A percentile compares a stretch with the other conserved stretches of the same genome.
phyloP scores from a whole-genome alignment of 2,797 vertebrate species.

The Iguana delicatissima region DNA sequence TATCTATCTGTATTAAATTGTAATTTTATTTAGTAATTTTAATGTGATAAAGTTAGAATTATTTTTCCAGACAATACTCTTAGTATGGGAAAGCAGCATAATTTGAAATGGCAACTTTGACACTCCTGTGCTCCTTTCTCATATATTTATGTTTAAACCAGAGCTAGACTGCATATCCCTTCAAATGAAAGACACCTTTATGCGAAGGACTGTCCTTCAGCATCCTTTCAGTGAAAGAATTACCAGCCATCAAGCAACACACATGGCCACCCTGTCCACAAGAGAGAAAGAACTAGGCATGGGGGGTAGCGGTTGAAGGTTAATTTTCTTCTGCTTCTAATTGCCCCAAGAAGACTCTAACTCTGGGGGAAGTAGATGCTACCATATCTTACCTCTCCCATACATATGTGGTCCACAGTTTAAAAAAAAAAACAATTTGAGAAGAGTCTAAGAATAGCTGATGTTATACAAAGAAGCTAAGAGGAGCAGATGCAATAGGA shows the following conservation, averaged over 20 bases:
- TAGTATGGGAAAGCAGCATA: too few relatives aligned
- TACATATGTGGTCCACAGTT: not conserved
- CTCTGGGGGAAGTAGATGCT: too few relatives aligned
- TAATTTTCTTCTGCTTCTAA: not conserved
- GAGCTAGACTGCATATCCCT: not conserved
- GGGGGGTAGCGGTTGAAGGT: not conserved
- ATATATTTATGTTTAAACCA: not conserved
- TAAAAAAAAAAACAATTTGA: not conserved
- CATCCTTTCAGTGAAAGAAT: not conserved
- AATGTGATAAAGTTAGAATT: not conserved
- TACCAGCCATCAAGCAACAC: not conserved
- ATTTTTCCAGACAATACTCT: slow-evolving; percentile 8
- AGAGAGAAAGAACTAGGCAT: not conserved
- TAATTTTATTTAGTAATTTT: not conserved
- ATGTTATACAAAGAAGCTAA: not conserved
- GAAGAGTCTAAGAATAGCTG: not conserved
- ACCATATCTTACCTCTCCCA: too few relatives aligned
- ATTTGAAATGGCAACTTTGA: not conserved
- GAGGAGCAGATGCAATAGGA: not conserved
- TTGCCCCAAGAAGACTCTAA: not conserved
- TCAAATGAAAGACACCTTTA: not conserved
- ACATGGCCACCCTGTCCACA: not conserved
- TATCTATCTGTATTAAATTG: not conserved
- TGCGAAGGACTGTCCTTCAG: not conserved
- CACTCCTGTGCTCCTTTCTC: not conserved